Evolutionary conservation across 1,140 invertebrate genomes (phyloP), one percentile per base, ranked within the genome.

Genomic region (Euwallacea similis): DNA sequence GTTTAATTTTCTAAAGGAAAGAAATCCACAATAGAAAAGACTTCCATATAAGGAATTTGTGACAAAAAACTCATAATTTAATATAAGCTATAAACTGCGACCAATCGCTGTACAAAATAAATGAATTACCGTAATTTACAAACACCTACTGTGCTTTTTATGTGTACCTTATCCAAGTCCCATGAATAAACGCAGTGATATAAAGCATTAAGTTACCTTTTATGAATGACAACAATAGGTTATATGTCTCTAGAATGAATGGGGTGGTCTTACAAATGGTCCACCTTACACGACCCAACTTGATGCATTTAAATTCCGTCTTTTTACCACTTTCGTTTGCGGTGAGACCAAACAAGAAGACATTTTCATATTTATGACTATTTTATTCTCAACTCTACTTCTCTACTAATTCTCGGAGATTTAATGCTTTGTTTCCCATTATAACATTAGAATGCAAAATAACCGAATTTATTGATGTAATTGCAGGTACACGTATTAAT

Each of bases 221-320:
- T 74, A 74, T 69, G 68, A 74, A 71, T 53, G 60, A 74, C 73
- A 72, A 74, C 73, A 74, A 74, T 74, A 42, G 73, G 70, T 74
- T 72, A 72, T 74, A 71, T 72, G 73, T 74, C 70, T 72, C 65
- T 55, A 54, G 46, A 59, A 55, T 72, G 70, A 71, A 74, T 71
- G 66, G 73, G 73, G 73, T 72, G 65, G 69, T 56, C 69, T 74
- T 60, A 72, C 69, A 74, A 74, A 74, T 69, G 73, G 70, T 69
- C 73, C 60, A 60, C 55, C 66, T 68, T 60, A 68, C 58, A 50
- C 66, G 11, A 16, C 8, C 41, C 61, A 50, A 61, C 44, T 44
- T 54, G 68, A 15, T 33, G 60, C 60, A 55, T 70, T 64, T 70
- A 70, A 63, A 70, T 43, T 63, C 43, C 68, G 7, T 16, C 54